Evolutionary conservation across 2,797 vertebrate genomes (phyloP).

Genomic region (Peromyscus eremicus): DNA sequence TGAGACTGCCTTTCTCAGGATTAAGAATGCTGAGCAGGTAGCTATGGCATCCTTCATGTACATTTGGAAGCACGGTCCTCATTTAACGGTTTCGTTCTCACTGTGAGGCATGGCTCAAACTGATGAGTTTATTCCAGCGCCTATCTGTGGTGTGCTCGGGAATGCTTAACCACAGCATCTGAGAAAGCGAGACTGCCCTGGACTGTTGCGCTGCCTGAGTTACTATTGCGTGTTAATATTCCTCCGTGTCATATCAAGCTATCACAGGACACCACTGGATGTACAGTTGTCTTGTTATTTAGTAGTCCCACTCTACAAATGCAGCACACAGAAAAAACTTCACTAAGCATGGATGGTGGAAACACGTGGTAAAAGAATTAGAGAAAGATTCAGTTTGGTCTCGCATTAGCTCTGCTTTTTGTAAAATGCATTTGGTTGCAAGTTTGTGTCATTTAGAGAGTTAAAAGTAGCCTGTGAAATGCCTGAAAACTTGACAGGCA

Average conservation of each 20-base stretch:
- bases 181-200: background rate
- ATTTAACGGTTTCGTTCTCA: background rate
- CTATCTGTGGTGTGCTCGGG: background rate
- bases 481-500: background rate
- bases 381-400: background rate
- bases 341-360: background rate
- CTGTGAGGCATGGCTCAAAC: background rate
- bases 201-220: background rate
- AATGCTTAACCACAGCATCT: background rate
- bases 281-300: rapidly evolving
- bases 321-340: background rate
- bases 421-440: background rate
- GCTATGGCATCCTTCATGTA: background rate
- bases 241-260: background rate
- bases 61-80: background rate
- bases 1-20: background rate
- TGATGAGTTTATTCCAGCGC: background rate
- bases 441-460: background rate
- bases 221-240: background rate
- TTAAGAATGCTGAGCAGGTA: background rate
- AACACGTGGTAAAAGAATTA: background rate
- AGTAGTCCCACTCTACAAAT: background rate
- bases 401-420: background rate
- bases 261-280: background rate
- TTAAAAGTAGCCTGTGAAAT: background rate